A percentile compares a stretch with the other conserved stretches of the same genome.
phyloP scores from a whole-genome alignment of 1,140 invertebrate genomes.

The Sminthurides bifidus region DNA sequence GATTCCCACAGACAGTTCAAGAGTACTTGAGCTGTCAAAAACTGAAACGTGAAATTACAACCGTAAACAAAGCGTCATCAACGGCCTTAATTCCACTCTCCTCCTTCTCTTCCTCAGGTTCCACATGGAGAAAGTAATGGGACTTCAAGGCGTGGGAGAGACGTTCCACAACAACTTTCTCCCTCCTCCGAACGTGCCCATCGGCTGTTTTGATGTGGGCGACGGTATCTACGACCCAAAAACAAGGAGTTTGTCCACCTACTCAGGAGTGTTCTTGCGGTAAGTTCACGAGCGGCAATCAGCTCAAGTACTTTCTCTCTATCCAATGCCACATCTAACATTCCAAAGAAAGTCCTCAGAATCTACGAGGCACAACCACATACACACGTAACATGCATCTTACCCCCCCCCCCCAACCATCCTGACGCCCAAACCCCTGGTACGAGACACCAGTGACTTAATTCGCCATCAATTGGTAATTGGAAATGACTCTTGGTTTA shows the following conservation, averaged over 20 bases:
- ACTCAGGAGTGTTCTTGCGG: constrained; percentile 39
- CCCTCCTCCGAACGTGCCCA: constrained; percentile 38
- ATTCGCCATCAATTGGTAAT: no score
- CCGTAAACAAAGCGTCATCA: no score
- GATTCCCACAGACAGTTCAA: not conserved
- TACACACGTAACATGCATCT: no score
- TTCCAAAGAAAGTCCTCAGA: not conserved
- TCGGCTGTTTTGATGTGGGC: constrained; percentile 41
- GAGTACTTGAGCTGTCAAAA: no score
- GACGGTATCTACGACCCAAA: constrained; percentile 42
- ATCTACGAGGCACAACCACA: no score
- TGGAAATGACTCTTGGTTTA: no score
- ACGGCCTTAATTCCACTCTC: no score
- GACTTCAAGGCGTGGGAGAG: constrained; percentile 11
- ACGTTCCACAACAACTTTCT: constrained; percentile 36
- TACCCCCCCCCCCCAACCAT: no score
- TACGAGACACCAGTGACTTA: no score
- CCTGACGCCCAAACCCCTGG: no score
- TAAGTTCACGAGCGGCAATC: constrained; percentile 35
- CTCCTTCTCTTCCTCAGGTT: constrained; percentile 10
- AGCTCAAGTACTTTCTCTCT: not conserved
- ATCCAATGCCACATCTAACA: not conserved
- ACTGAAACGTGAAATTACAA: no score
- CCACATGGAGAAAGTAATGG: constrained; percentile 9
- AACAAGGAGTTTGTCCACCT: constrained; percentile 38